Conservation (phyloP, 2,888 invertebrate species). For the Xanthia togata region DNA sequence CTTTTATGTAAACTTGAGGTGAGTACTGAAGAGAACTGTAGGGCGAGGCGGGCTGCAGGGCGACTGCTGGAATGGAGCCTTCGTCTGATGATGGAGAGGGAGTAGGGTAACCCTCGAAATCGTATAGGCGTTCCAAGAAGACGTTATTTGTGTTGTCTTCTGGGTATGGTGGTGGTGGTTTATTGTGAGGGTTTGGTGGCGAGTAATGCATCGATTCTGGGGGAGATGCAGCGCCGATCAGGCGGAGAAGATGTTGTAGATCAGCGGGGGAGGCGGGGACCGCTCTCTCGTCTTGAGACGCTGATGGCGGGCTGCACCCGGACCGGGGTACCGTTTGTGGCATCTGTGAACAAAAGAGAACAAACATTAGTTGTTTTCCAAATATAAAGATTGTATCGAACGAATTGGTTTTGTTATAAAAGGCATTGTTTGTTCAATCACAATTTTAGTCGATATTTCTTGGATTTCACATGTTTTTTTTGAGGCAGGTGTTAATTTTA, state of each 20-base stretch:
- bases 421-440: conserved; percentile 39
- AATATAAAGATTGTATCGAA: conserved; percentile 16
- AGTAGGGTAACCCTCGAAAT: conserved; percentile 87
- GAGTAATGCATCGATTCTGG: conserved; percentile 88
- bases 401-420: conserved; percentile 26
- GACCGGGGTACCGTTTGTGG: conserved; percentile 95
- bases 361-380: conserved; percentile 38
- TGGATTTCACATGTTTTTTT: conserved; percentile 42
- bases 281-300: conserved; percentile 92
- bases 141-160: conserved; percentile 79
- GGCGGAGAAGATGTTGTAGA: conserved; percentile 86
- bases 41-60: conserved; percentile 90
- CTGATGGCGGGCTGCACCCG: conserved; percentile 94
- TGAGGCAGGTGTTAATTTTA: conserved; percentile 62
- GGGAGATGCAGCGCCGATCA: conserved; percentile 88
- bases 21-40: conserved; percentile 84
- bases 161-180: conserved; percentile 86
- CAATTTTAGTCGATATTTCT: conserved; percentile 42
- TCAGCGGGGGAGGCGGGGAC: conserved; percentile 90
- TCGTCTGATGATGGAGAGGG: conserved; percentile 90
- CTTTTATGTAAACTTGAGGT: conserved; percentile 85
- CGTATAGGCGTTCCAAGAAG: conserved; percentile 88
- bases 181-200: conserved; percentile 84
- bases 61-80: conserved; percentile 90
- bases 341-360: conserved; percentile 91